Conservation (phyloP, 2,888 invertebrate genomes). For the Masnerella sp. region DNA sequence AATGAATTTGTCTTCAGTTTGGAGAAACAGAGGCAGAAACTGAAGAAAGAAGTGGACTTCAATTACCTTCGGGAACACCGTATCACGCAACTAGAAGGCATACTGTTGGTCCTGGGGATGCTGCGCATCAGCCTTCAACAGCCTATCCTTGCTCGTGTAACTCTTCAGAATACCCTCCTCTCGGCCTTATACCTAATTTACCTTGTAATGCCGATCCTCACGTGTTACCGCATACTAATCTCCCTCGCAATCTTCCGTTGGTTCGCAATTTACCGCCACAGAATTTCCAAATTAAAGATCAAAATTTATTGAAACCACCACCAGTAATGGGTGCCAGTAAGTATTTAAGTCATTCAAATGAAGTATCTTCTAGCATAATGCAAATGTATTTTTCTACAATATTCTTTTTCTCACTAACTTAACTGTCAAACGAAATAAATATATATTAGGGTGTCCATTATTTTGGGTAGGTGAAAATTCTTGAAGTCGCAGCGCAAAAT, state of each 20-base stretch:
- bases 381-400: no score
- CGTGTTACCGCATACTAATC: slow-evolving; percentile 87
- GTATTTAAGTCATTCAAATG: no score
- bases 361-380: no score
- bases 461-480: no score
- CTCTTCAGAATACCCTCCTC: slow-evolving; percentile 69
- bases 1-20: slow-evolving; percentile 72
- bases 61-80: slow-evolving; percentile 73
- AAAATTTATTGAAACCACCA: slow-evolving; percentile 95
- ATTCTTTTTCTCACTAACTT: background rate
- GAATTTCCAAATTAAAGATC: slow-evolving; percentile 94
- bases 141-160: slow-evolving; percentile 73
- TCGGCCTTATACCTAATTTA: slow-evolving; percentile 70
- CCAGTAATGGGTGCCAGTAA: slow-evolving; percentile 90
- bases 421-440: no score
- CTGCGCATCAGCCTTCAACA: slow-evolving; percentile 84
- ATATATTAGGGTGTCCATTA: no score
- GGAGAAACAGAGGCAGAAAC: slow-evolving; percentile 78
- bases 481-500: no score
- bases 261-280: slow-evolving; percentile 90
- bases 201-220: slow-evolving; percentile 78
- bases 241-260: slow-evolving; percentile 90
- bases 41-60: slow-evolving; percentile 73
- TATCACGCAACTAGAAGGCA: slow-evolving; percentile 87
- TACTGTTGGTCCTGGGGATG: slow-evolving; percentile 95